phyloP scores from a whole-genome alignment of 2,888 invertebrate species.

The Hydraecia micacea region DNA sequence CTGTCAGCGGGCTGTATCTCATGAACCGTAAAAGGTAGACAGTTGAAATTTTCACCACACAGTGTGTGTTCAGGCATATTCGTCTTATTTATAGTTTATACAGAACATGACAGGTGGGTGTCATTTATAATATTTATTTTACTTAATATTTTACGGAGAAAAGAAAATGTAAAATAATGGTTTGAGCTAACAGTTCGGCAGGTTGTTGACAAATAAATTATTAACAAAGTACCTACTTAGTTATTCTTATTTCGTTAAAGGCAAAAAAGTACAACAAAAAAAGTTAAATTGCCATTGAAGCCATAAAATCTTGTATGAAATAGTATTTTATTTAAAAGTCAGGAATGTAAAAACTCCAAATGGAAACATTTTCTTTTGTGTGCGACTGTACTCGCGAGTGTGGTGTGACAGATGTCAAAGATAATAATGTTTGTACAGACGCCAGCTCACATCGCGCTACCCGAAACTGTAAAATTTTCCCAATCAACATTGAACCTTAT shows the following conservation, averaged over 20 bases:
- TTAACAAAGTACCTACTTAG: background rate
- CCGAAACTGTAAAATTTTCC: too few species aligned
- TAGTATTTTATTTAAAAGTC: background rate
- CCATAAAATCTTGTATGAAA: background rate
- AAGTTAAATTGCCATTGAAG: background rate
- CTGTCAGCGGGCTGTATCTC: background rate
- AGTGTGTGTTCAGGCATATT: too few species aligned
- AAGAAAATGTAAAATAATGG: background rate
- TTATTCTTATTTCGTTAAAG: background rate
- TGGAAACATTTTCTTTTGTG: background rate
- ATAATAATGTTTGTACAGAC: constrained; percentile 45
- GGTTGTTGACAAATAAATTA: background rate
- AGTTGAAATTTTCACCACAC: background rate
- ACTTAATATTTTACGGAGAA: too few species aligned
- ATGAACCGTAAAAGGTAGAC: background rate
- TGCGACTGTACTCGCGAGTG: background rate
- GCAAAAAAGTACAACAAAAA: background rate
- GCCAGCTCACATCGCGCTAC: too few species aligned
- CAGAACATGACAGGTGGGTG: constrained; percentile 19
- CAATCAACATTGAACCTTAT: too few species aligned
- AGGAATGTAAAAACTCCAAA: background rate
- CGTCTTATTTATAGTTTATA: background rate
- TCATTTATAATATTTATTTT: constrained; percentile 22
- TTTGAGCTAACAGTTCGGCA: background rate
- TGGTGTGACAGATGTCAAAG: constrained; percentile 37